Evolutionary conservation across 2,113 vertebrate genomes (phyloP).

Genomic region (Ptilorrhoa leucosticta): DNA sequence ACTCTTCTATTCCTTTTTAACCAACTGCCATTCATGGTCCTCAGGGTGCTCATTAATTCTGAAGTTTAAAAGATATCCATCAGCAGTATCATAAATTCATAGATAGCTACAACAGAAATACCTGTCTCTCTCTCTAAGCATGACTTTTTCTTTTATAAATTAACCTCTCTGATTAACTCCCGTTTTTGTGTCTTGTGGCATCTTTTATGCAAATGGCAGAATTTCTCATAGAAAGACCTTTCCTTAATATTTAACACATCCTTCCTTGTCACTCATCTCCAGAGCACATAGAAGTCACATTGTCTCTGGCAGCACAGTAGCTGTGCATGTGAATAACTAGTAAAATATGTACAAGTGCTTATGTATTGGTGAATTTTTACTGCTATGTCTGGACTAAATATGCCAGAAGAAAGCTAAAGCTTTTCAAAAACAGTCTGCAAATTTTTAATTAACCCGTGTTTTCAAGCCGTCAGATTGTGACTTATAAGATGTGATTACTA

Average conservation of each 20-base stretch:
- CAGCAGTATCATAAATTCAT: constrained; percentile 56
- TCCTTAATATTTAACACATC: constrained; percentile 56
- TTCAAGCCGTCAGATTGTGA: constrained; percentile 33
- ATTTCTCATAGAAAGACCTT: constrained; percentile 41
- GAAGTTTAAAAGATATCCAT: constrained; percentile 64
- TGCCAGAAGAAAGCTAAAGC: not conserved
- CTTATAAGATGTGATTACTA: constrained; percentile 27
- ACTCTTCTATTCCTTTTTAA: constrained; percentile 59
- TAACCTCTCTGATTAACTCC: constrained; percentile 50
- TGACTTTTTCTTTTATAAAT: constrained; percentile 9
- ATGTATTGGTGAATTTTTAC: not conserved
- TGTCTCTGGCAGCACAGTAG: not conserved
- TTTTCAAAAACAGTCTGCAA: not conserved
- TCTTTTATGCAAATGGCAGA: constrained; percentile 56
- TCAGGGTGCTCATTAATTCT: constrained; percentile 71
- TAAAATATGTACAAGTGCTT: not conserved
- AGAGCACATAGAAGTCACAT: constrained; percentile 4
- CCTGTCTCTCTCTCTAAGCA: constrained; percentile 16
- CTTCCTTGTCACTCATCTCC: not conserved
- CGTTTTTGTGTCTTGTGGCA: constrained; percentile 17
- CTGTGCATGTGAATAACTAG: not conserved
- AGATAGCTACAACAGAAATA: constrained; percentile 48
- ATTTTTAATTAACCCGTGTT: not conserved
- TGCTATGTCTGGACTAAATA: not conserved
- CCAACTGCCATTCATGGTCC: constrained; percentile 61